Conservation (phyloP, 2,888 invertebrate species). For the Actias luna region DNA sequence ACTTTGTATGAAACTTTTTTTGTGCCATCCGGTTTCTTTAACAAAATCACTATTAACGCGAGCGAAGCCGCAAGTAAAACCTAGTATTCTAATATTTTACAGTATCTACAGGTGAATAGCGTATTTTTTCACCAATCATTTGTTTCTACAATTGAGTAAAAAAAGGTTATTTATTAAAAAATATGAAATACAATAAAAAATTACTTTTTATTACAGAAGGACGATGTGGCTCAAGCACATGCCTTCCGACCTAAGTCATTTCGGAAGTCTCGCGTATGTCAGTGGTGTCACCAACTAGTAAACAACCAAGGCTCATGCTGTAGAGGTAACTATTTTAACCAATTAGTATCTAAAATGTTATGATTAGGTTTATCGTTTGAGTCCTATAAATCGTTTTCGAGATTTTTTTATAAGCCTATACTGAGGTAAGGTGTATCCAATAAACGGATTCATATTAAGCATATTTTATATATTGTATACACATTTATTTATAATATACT, state of each 20-base stretch:
- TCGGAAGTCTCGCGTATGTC: constrained; percentile 88
- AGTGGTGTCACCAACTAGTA: constrained; percentile 90
- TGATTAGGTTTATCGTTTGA: background rate
- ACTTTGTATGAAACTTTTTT: too few relatives aligned
- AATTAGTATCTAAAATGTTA: background rate
- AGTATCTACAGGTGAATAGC: too few relatives aligned
- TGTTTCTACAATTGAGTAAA: background rate
- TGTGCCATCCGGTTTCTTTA: too few relatives aligned
- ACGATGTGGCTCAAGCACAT: constrained; percentile 85
- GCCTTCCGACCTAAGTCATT: constrained; percentile 88
- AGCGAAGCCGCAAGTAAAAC: too few relatives aligned
- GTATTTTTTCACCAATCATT: too few relatives aligned
- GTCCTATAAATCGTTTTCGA: background rate
- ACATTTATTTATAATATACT: background rate
- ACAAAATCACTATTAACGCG: too few relatives aligned
- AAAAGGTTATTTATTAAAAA: background rate
- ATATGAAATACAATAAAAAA: background rate
- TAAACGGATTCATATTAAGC: background rate
- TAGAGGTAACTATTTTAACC: constrained; percentile 82
- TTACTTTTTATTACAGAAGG: constrained; percentile 81
- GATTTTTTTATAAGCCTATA: background rate
- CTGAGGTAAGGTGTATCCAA: background rate
- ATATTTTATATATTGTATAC: too few relatives aligned
- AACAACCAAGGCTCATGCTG: constrained; percentile 89
- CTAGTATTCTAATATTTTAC: too few relatives aligned